A percentile compares a stretch with the other conserved stretches of the same genome.
Conservation (phyloP, 1,140 invertebrate species). For the Procambarus virginalis region DNA sequence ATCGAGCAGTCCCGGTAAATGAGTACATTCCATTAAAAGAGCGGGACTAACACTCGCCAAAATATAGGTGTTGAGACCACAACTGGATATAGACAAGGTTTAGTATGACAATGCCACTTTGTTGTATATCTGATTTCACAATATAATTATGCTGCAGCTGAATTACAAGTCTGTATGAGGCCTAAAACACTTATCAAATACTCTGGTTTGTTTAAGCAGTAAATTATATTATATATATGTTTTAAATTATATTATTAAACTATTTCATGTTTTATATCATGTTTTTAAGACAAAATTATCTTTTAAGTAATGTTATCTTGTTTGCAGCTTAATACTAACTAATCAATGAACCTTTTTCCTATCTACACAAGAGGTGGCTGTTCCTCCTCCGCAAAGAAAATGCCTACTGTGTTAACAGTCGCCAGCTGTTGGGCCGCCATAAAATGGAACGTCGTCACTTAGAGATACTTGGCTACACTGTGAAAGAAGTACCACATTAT, state of each 20-base stretch:
- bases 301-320: too few species aligned
- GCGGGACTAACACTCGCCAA: not conserved
- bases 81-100: constrained; percentile 58
- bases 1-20: constrained; percentile 29
- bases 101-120: not conserved
- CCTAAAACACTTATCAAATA: too few species aligned
- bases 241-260: too few species aligned
- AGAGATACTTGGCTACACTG: constrained; percentile 79
- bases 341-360: not conserved
- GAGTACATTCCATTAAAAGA: not conserved
- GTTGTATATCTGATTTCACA: not conserved
- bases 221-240: too few species aligned
- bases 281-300: too few species aligned
- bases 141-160: too few species aligned
- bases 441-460: constrained; percentile 76
- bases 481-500: constrained; percentile 76
- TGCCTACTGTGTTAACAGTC: constrained; percentile 43
- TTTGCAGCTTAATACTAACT: too few species aligned
- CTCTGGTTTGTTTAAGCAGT: too few species aligned
- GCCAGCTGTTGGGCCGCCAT: constrained; percentile 70
- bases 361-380: constrained; percentile 22
- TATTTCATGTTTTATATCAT: too few species aligned
- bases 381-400: constrained; percentile 39
- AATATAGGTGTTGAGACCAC: constrained; percentile 18
- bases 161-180: too few species aligned